Base-by-base conservation (phyloP, 2,113 vertebrate genomes). In the Oncorhynchus clarkii region DNA sequence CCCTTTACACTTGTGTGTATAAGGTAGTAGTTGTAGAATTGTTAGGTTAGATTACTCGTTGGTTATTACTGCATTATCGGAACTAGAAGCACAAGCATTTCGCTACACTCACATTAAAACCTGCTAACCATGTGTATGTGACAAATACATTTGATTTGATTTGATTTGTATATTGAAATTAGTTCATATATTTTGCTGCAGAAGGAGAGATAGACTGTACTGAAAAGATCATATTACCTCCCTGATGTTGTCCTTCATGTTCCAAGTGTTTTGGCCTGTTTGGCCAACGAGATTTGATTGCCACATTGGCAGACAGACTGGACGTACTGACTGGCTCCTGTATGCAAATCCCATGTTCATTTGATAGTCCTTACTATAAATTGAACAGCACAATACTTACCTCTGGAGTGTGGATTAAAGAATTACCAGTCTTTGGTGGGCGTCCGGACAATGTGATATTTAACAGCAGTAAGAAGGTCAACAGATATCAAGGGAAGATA, bases 271-370 rank as follows among this genome's bases (percentile, higher is more conserved):
- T 66, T 3, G 62, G 34, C 60, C 8, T 0, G 0, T 86, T 79
- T 70, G 0, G 0, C 6, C 0, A 0, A 0, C 0, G 49, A 2
- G 13, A 0, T 13, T 5, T 73, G n/a, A 73, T 20, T 11, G 34
- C 72, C 0, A 0, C 31, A 27, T 12, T 80, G n/a, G 82, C 82
- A 18, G 2, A 29, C 3, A 20, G 3, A 7, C 65, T 86, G 48
- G 57, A 77, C 13, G 86, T 76, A 62, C 73, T 88, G 68, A 80
- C 20, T 24, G 87, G 82, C 75, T 86, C 86, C 3, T 90, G 88
- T 78, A 22, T 88, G 57, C 49, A 24, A 65, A 86, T 89, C 34
- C 84, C 88, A 27, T 90, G 89, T 73, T 66, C 4, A 39, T 90
- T 82, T 20, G n/a, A 16, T 0, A 0, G 20, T 39, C 7, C 27